Percentiles rank a stretch among this genome's conserved stretches.
Evolutionary conservation across 2,113 vertebrate species (phyloP).

Genomic region (Podarcis raffonei): DNA sequence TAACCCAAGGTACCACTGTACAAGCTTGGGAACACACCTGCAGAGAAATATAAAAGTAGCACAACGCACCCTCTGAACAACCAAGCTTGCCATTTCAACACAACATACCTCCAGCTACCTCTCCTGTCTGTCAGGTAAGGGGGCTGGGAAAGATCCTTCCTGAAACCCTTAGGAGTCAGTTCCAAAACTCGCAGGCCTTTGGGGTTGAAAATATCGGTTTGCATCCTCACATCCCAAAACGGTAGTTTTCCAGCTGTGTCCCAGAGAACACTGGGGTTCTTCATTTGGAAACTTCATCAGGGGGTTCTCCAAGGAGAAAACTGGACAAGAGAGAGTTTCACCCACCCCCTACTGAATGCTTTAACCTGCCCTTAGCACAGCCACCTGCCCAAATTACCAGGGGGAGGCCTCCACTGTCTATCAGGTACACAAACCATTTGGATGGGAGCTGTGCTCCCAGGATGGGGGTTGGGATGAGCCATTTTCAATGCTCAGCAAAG

Average conservation of each 20-base stretch:
- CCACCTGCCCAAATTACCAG: not conserved
- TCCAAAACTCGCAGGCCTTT: not conserved
- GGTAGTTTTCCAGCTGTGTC: not conserved
- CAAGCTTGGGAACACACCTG: not conserved
- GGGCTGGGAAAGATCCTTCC: not conserved
- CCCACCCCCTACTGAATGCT: not conserved
- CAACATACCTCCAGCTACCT: not conserved
- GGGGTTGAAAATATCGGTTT: not conserved
- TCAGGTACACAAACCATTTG: not conserved
- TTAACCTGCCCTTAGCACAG: not conserved
- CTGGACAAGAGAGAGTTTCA: not conserved
- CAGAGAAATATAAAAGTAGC: not conserved
- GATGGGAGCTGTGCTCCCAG: not conserved
- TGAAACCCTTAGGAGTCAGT: not conserved
- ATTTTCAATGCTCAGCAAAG: slow-evolving; percentile 6
- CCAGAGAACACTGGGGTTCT: not conserved
- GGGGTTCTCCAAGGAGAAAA: not conserved
- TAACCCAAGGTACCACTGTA: not conserved
- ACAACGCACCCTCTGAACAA: not conserved
- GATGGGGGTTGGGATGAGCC: not conserved
- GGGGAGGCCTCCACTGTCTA: not conserved
- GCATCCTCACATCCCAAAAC: not conserved
- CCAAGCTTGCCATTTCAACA: not conserved
- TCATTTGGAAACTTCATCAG: not conserved
- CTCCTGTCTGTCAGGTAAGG: not conserved